These are phyloP conservation scores for Saxicola maurus DNA, from an alignment of 2,797 vertebrate genomes.

Conservation along the genomic window DNA sequence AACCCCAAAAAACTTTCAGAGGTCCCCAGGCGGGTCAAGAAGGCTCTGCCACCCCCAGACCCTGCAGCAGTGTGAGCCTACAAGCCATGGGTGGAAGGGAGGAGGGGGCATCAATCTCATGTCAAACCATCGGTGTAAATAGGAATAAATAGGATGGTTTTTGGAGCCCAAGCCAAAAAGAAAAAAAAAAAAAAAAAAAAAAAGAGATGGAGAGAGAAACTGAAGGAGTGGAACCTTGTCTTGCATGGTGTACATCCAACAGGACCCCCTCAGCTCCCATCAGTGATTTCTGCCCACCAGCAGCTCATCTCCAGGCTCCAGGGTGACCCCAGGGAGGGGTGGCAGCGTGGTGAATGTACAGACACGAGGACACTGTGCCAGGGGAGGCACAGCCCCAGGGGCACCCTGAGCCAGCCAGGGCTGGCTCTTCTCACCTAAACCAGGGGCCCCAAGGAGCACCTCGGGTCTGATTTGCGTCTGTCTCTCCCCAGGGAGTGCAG, in stretches of 20 bases:
- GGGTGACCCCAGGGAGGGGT: not conserved
- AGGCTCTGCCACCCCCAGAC: not conserved
- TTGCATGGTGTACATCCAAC: conserved; percentile 18
- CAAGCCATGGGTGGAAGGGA: not conserved
- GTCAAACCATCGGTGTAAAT: conserved; percentile 19
- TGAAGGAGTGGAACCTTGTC: not conserved
- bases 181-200: not conserved
- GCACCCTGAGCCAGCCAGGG: not conserved
- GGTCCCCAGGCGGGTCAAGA: not conserved
- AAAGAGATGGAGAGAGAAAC: not conserved
- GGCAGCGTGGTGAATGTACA: not conserved
- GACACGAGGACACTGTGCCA: not conserved
- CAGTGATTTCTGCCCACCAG: conserved; percentile 13
- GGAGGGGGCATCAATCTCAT: not conserved
- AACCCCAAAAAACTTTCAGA: not conserved
- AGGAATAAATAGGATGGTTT: not conserved
- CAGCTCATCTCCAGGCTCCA: not conserved
- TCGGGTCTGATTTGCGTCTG: not conserved
- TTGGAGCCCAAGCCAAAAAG: conserved; percentile 38
- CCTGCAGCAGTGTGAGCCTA: not conserved
- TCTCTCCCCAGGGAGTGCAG: not conserved
- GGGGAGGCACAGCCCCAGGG: not conserved
- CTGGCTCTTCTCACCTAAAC: not conserved
- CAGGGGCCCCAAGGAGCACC: not conserved
- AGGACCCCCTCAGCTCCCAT: not conserved